Conservation (phyloP, 2,888 invertebrate genomes). For the Formica aserva region DNA sequence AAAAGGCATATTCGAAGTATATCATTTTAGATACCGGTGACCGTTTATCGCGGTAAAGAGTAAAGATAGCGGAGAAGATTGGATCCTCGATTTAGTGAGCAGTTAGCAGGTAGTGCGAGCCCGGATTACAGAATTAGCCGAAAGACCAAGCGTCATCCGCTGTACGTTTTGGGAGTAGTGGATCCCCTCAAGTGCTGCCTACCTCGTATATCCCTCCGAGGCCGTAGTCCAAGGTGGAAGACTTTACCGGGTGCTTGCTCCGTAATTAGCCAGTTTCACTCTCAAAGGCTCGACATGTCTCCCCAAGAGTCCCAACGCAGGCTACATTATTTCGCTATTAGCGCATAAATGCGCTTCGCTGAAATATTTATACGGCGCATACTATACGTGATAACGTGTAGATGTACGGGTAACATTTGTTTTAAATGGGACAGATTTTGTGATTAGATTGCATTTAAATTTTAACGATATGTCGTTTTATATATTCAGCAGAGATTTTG, state of each 20-base stretch:
- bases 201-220: slow-evolving; percentile 76
- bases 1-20: background rate
- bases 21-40: slow-evolving; percentile 46
- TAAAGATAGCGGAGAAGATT: slow-evolving; percentile 77
- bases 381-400: too few relatives aligned
- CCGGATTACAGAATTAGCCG: slow-evolving; percentile 83
- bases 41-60: slow-evolving; percentile 55
- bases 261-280: slow-evolving; percentile 78
- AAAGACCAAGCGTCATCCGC: slow-evolving; percentile 73
- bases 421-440: background rate
- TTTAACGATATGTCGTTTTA: background rate
- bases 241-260: slow-evolving; percentile 80
- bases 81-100: slow-evolving; percentile 83
- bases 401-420: background rate
- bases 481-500: slow-evolving; percentile 24
- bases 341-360: slow-evolving; percentile 36
- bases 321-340: slow-evolving; percentile 47
- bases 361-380: slow-evolving; percentile 5
- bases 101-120: slow-evolving; percentile 82
- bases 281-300: slow-evolving; percentile 67
- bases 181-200: slow-evolving; percentile 76
- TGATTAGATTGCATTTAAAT: background rate
- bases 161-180: slow-evolving; percentile 74
- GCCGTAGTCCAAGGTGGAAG: slow-evolving; percentile 75
- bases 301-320: slow-evolving; percentile 59